Conservation (phyloP, 2,797 vertebrate species). For the Delichon dasypus region DNA sequence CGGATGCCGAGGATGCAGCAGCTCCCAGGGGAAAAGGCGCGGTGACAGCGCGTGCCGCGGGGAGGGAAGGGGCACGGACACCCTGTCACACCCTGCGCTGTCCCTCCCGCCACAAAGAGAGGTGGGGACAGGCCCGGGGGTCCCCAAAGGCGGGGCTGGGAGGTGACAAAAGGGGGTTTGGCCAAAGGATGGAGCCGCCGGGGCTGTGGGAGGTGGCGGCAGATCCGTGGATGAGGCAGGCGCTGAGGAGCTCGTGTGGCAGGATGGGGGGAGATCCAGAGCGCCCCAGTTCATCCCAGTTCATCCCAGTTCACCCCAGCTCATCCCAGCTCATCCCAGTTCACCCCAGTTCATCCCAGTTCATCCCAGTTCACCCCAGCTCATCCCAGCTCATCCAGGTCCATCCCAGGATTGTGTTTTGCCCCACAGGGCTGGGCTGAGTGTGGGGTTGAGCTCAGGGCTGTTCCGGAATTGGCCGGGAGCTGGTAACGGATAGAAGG, state of each 20-base stretch:
- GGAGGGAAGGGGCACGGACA: neutral
- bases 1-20: constrained; percentile 32
- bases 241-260: accelerated
- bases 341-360: neutral
- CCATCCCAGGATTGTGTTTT: neutral
- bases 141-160: neutral
- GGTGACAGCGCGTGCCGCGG: neutral
- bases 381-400: neutral
- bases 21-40: neutral
- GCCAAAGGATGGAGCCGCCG: accelerated
- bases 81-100: neutral
- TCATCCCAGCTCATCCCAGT: neutral
- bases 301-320: neutral
- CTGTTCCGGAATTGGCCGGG: accelerated
- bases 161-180: neutral
- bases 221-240: accelerated
- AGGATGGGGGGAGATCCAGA: accelerated
- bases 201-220: accelerated
- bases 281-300: neutral
- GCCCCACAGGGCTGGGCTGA: neutral
- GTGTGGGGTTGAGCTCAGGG: neutral
- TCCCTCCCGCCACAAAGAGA: accelerated
- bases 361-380: neutral
- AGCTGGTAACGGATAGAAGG: neutral
- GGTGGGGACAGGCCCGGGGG: accelerated